Evolutionary conservation across 2,888 invertebrate genomes (phyloP).

Genomic region (Pasiphila rectangulata): DNA sequence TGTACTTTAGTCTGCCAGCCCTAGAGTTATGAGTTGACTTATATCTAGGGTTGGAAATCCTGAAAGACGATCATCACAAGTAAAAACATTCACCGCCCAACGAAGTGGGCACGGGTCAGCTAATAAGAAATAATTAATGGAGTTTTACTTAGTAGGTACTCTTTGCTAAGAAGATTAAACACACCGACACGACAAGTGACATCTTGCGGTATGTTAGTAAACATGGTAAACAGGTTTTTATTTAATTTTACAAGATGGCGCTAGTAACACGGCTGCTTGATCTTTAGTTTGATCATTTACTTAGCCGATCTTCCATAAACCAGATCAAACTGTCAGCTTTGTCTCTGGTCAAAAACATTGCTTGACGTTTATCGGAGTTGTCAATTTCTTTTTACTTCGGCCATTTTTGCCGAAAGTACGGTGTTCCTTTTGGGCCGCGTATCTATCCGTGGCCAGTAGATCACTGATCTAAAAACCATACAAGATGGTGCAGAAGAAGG

Average conservation of each 20-base stretch:
- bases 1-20: too few species aligned
- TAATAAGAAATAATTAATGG: too few species aligned
- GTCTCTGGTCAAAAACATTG: not conserved
- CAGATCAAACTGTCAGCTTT: conserved; percentile 5
- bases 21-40: too few species aligned
- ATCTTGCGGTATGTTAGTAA: not conserved
- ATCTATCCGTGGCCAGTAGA: conserved; percentile 77
- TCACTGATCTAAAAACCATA: conserved; percentile 66
- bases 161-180: too few species aligned
- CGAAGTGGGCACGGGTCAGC: too few species aligned
- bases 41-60: too few species aligned
- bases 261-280: not conserved
- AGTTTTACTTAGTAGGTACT: too few species aligned
- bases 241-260: conserved; percentile 3
- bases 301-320: conserved; percentile 8
- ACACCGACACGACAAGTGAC: conserved; percentile 9
- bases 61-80: too few species aligned
- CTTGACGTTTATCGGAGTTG: conserved; percentile 36
- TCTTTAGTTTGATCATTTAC: not conserved
- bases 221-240: not conserved
- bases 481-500: conserved; percentile 82
- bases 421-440: conserved; percentile 72
- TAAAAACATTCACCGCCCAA: too few species aligned
- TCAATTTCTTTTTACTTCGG: conserved; percentile 70
- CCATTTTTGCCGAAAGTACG: conserved; percentile 77